Evolutionary conservation across 2,113 vertebrate species (phyloP), one percentile per base, ranked within the genome.

Genomic region (Tragelaphus strepsiceros): DNA sequence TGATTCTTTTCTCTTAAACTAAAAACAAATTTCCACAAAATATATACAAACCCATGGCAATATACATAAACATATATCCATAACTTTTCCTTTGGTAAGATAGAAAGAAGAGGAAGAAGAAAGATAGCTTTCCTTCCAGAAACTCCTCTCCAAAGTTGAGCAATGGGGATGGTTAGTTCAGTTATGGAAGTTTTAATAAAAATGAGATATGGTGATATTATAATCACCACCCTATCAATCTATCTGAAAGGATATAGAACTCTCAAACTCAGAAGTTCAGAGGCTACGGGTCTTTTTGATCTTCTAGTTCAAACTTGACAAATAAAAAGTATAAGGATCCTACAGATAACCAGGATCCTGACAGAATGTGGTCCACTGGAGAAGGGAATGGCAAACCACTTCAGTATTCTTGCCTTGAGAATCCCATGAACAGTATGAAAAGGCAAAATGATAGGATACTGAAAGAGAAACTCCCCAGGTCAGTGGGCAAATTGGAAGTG

Each of bases 21-120:
- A 94, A 94, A 96, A n/a, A 15, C 82, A 94, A 92, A 94, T 85
- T 92, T 5, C 87, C 54, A 22, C 26, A 88, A 88, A 81, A 80
- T 2, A 83, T 21, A 96, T 19, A 74, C 6, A 59, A 2, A 80
- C 4, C 7, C 39, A 28, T 35, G 13, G n/a, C 26, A 8, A 26
- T 21, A 91, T 19, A 71, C 14, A 22, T 35, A 81, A 2, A 84
- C 14, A n/a, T 8, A 64, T 2, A 86, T n/a, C 78, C 7, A 9
- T 15, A 77, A 24, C 8, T 97, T 89, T 96, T 80, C 21, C 71
- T 51, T 11, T 84, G 62, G 32, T 90, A 3, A 43, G 46, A n/a
- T 5, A 83, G 16, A 39, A 22, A 78, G 46, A 81, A 67, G 12
- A 97, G 17, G 17, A 93, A 96, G 9, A 91, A 5, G 3, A 97